Percentiles rank a stretch among this genome's conserved stretches.
Evolutionary conservation across 92 coral and sea anemone species (phyloP).

Genomic region (Umimayanthus chanpuru): DNA sequence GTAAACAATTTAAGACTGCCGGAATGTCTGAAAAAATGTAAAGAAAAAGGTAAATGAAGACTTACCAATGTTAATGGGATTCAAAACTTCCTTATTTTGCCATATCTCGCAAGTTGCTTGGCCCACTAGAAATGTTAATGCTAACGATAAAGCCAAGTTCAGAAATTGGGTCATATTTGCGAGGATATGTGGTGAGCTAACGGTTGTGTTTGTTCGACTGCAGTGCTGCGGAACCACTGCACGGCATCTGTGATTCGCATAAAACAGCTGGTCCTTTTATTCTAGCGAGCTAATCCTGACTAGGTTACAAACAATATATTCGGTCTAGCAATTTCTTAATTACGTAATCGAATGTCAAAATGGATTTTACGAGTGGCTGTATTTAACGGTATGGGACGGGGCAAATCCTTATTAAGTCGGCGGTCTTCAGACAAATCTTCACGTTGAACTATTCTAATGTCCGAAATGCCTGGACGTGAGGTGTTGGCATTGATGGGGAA

Average conservation of each 20-base stretch:
- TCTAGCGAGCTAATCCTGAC: not conserved
- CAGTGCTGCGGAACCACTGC: not conserved
- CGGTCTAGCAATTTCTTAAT: slow-evolving; percentile 9
- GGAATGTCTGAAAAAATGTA: too few relatives aligned
- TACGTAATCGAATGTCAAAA: not conserved
- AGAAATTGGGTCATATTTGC: not conserved
- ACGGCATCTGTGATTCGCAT: not conserved
- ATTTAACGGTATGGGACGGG: not conserved
- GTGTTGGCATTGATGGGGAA: not conserved
- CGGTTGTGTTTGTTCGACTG: not conserved
- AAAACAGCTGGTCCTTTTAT: slow-evolving; percentile 10
- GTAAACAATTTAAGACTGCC: too few relatives aligned
- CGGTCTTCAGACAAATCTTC: not conserved
- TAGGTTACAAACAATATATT: not conserved
- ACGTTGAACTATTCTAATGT: not conserved
- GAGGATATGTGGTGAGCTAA: not conserved
- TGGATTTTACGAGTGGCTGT: not conserved
- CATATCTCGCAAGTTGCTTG: slow-evolving; percentile 17
- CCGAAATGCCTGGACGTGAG: too few relatives aligned
- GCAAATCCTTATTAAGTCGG: not conserved
- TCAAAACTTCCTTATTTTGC: not conserved
- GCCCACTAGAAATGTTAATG: not conserved
- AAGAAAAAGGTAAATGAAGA: too few relatives aligned
- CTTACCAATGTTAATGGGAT: not conserved
- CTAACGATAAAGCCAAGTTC: not conserved